These are phyloP conservation scores for Herminia tarsipennalis DNA, from an alignment of 2,888 invertebrate genomes.

Conservation along the genomic window DNA sequence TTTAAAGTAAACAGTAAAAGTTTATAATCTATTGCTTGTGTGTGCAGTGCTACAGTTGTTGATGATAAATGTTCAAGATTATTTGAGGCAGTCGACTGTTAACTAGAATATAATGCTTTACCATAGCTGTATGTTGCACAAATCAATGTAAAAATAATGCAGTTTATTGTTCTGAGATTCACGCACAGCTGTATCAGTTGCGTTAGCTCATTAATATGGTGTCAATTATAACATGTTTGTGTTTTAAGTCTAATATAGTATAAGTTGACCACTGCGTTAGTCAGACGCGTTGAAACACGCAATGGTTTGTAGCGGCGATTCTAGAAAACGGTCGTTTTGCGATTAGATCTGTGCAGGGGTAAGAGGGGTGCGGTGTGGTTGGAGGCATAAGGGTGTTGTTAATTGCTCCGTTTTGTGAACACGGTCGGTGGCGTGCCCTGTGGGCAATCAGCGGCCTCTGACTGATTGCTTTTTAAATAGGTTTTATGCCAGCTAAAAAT, in stretches of 20 bases:
- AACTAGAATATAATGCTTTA: slow-evolving; percentile 2
- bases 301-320: slow-evolving; percentile 83
- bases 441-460: slow-evolving; percentile 82
- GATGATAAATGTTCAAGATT: slow-evolving; percentile 16
- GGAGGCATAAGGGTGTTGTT: slow-evolving; percentile 68
- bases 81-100: slow-evolving; percentile 17
- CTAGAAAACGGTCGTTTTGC: slow-evolving; percentile 85
- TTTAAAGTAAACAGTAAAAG: slow-evolving; percentile 29
- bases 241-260: slow-evolving; percentile 38
- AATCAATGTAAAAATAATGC: slow-evolving; percentile 10
- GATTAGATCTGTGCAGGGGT: slow-evolving; percentile 78
- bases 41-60: slow-evolving; percentile 4
- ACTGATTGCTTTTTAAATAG: slow-evolving; percentile 86
- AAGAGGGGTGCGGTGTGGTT: slow-evolving; percentile 55
- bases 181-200: slow-evolving; percentile 13
- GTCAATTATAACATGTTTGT: slow-evolving; percentile 41
- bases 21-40: slow-evolving; percentile 20
- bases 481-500: slow-evolving; percentile 84
- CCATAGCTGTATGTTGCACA: slow-evolving; percentile 5
- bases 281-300: slow-evolving; percentile 67
- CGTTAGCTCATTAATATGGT: slow-evolving; percentile 32
- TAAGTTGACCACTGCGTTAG: slow-evolving; percentile 45
- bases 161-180: slow-evolving; percentile 9
- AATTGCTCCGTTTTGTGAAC: slow-evolving; percentile 86
- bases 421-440: slow-evolving; percentile 81